Base-by-base conservation (phyloP, 2,888 invertebrate species). In the Sthenelais limicola region DNA sequence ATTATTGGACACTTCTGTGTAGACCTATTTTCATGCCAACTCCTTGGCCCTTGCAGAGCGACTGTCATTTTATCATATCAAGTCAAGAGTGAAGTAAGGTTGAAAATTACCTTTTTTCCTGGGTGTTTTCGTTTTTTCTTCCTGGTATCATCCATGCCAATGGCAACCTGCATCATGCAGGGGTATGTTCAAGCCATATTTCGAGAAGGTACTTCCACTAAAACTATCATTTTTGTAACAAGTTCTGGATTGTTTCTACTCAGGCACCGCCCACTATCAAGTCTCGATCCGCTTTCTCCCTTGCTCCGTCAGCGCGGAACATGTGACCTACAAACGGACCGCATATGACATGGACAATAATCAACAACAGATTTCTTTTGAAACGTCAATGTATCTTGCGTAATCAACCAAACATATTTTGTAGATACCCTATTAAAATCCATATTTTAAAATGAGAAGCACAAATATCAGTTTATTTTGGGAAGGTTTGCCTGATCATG, bases 141-240 rank as follows among this genome's bases (percentile, higher is more conserved):
- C 21, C 43, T 52, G 3, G 70, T 70, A 21, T 43, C 70, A 33
- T 70, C 70, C 70, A 70, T 70, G 30, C 70, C 54, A 43, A 24
- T 28, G 32, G 48, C 9, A 48, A 48, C 47, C 28, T 43, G 67
- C 67, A 67, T 67, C 48, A 28, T 48, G 28, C 5, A 2, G 12
- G 2, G 48, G 43, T 12, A 7, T 18, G 24, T 32, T 48, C 47
- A 67, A 48, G 47, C 67, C 67, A 67, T 67, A n/a, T n/a, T n/a
- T n/a, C n/a, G n/a, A n/a, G n/a, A n/a, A n/a, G n/a, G n/a, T n/a
- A n/a, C n/a, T n/a, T n/a, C n/a, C n/a, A n/a, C n/a, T n/a, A n/a
- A n/a, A n/a, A n/a, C n/a, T n/a, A n/a, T n/a, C n/a, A n/a, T n/a
- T n/a, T n/a, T n/a, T n/a, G n/a, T n/a, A n/a, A n/a, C n/a, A n/a